phyloP scores from a whole-genome alignment of 2,888 invertebrate species.

The Euplagia quadripunctaria region DNA sequence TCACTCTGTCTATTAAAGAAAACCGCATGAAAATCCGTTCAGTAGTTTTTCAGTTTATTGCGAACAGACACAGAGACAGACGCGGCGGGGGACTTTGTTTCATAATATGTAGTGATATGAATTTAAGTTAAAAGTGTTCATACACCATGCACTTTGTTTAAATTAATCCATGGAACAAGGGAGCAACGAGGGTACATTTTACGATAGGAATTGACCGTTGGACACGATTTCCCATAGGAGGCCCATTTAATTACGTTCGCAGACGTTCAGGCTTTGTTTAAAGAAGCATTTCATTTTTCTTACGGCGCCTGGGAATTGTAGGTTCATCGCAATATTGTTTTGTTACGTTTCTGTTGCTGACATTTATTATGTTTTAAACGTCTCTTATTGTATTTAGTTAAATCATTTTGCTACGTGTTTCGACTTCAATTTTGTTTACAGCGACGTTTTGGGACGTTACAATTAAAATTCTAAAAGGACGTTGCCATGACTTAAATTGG shows the following conservation, averaged over 20 bases:
- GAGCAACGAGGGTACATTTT: slow-evolving; percentile 26
- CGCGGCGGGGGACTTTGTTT: too few species aligned
- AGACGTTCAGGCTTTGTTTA: slow-evolving; percentile 50
- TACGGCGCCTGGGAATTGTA: slow-evolving; percentile 29
- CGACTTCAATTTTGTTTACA: not conserved
- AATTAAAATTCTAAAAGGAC: not conserved
- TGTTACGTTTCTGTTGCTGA: slow-evolving; percentile 12
- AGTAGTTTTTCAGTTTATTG: too few species aligned
- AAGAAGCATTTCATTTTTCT: slow-evolving; percentile 53
- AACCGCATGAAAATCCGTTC: too few species aligned
- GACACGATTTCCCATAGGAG: slow-evolving; percentile 52
- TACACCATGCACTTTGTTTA: slow-evolving; percentile 8
- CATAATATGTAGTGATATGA: too few species aligned
- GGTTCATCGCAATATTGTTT: slow-evolving; percentile 29
- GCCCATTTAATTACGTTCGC: slow-evolving; percentile 50
- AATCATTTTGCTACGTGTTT: not conserved
- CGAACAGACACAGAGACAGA: too few species aligned
- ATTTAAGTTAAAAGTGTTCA: too few species aligned
- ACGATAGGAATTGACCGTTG: slow-evolving; percentile 46
- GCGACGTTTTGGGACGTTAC: not conserved
- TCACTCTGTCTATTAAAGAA: too few species aligned
- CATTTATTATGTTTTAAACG: slow-evolving; percentile 12
- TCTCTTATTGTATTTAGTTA: not conserved
- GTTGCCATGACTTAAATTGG: not conserved
- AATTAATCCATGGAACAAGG: slow-evolving; percentile 6